phyloP scores from a whole-genome alignment of 1,140 invertebrate genomes.

The Neelides sp. region DNA sequence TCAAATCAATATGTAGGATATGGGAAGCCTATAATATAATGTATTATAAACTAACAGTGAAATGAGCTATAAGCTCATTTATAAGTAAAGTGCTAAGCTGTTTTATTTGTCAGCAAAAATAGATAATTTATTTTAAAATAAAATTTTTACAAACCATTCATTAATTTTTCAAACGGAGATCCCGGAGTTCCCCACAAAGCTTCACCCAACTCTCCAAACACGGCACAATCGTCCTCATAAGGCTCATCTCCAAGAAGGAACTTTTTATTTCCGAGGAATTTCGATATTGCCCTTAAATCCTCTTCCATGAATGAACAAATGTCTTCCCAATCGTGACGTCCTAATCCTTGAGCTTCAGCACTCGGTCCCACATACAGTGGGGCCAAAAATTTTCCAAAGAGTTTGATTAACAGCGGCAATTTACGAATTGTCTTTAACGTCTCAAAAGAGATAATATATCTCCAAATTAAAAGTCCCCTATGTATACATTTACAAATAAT shows the following conservation, averaged over 20 bases:
- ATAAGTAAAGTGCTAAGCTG: too few relatives aligned
- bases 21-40: too few relatives aligned
- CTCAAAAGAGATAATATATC: slow-evolving; percentile 6
- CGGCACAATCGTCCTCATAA: neutral
- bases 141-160: too few relatives aligned
- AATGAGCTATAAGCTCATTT: too few relatives aligned
- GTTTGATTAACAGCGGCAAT: neutral
- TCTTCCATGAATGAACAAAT: slow-evolving; percentile 2
- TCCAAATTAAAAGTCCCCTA: slow-evolving; percentile 15
- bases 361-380: neutral
- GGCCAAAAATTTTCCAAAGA: neutral
- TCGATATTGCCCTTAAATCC: slow-evolving; percentile 5
- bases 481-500: neutral
- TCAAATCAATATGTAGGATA: too few relatives aligned
- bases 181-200: neutral
- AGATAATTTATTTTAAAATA: too few relatives aligned
- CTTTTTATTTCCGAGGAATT: slow-evolving; percentile 1
- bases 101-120: too few relatives aligned
- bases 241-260: neutral
- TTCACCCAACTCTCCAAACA: neutral
- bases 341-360: slow-evolving; percentile 13
- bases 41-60: too few relatives aligned
- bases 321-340: slow-evolving; percentile 6
- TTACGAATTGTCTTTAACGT: neutral
- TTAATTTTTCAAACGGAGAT: neutral